Base-by-base conservation (phyloP, 92 coral and sea anemone genomes). In the Blastomussa wellsi region DNA sequence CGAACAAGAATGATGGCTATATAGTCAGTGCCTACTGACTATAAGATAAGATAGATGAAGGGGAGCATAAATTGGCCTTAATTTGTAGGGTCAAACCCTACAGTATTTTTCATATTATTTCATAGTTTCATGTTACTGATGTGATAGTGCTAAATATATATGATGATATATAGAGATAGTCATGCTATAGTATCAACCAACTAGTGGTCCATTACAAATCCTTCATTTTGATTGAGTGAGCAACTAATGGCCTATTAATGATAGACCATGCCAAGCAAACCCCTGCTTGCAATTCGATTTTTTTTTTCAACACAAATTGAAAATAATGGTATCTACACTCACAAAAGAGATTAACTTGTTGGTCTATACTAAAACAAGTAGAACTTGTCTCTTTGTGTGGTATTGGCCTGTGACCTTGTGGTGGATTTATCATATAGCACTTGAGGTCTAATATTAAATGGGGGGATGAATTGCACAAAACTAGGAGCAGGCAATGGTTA, bases 1-100 rank as follows among this genome's bases (percentile, higher is more conserved):
- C 77, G 22, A 91, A 88, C 69, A 57, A 67, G 66, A 79, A 82
- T 28, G 87, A 91, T 24, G 64, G 60, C 2, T 79, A 80, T 77
- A 33, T 65, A 89, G 36, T 78, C 68, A 91, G 89, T 88, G 92
- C 86, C 32, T 88, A 88, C 80, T 76, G 80, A 0, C 51, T 67
- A 31, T 76, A 67, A 51, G 81, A 76, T 70, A 78, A 78, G 82
- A 78, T 55, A 78, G 82, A 55, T 78, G 36, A 78, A 53, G 57
- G 82, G 69, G 53, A 52, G 70, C 82, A 72, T 39, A 72, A 72
- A 72, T 55, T 68, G 47, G 65, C 71, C 70, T 67, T 62, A 41
- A 39, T 84, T 68, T 60, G 80, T 78, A 74, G 83, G 67, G 82
- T 53, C 79, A 79, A 74, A 69, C 82, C 82, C 71, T n/a, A n/a